Evolutionary conservation across 2,888 invertebrate genomes (phyloP).

Genomic region (Ennomos fuscantarius): DNA sequence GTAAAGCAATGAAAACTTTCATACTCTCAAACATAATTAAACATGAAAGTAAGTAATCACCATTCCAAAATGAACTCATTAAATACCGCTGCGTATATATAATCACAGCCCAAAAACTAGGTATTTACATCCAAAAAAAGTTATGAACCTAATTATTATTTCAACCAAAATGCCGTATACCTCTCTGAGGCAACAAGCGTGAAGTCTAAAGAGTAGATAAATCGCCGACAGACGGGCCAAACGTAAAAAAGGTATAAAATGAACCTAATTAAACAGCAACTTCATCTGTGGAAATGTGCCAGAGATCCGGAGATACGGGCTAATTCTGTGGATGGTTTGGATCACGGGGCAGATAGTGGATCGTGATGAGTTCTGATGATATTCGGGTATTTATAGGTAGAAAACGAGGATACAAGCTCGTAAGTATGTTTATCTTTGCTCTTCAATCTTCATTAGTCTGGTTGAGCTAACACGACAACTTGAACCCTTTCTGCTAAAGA

Average conservation of each 20-base stretch:
- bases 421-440: slow-evolving; percentile 6
- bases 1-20: slow-evolving; percentile 18
- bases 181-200: slow-evolving; percentile 43
- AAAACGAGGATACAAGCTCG: slow-evolving; percentile 11
- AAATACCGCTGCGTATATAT: slow-evolving; percentile 40
- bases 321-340: slow-evolving; percentile 48
- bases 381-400: slow-evolving; percentile 18
- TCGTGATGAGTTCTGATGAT: slow-evolving; percentile 26
- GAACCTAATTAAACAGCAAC: slow-evolving; percentile 36
- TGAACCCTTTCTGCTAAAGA: slow-evolving; percentile 34
- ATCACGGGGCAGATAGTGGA: slow-evolving; percentile 41
- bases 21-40: slow-evolving; percentile 18
- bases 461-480: not conserved
- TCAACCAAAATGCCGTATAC: slow-evolving; percentile 23
- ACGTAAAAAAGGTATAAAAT: slow-evolving; percentile 51
- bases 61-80: slow-evolving; percentile 39
- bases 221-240: slow-evolving; percentile 37
- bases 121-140: slow-evolving; percentile 23
- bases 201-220: slow-evolving; percentile 48
- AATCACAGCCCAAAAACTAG: slow-evolving; percentile 34
- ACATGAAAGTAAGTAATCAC: slow-evolving; percentile 26
- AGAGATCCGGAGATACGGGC: slow-evolving; percentile 54
- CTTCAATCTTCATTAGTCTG: not conserved
- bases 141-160: slow-evolving; percentile 14
- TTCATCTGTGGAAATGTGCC: slow-evolving; percentile 57